Evolutionary conservation across 2,113 vertebrate species (phyloP).

Genomic region (Prunella fulvescens): DNA sequence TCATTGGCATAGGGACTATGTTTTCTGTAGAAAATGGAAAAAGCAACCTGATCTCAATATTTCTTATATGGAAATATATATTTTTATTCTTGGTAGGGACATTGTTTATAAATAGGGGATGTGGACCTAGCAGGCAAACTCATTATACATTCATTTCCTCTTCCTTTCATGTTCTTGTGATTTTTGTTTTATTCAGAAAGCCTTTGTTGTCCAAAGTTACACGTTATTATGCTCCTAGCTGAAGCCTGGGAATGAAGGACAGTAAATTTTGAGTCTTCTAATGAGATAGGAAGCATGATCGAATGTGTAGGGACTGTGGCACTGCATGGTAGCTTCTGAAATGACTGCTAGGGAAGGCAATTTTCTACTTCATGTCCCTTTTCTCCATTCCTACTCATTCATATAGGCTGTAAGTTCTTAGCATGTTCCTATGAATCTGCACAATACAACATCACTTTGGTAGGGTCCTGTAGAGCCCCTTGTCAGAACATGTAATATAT

Average conservation of each 20-base stretch:
- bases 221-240: neutral
- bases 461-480: neutral
- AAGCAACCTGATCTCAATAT: neutral
- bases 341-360: neutral
- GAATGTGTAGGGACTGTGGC: neutral
- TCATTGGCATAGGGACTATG: neutral
- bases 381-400: slow-evolving; percentile 12
- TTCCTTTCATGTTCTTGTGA: neutral
- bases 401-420: slow-evolving; percentile 12
- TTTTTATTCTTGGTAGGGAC: neutral
- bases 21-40: neutral
- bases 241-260: neutral
- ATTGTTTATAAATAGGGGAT: neutral
- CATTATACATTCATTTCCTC: neutral
- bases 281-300: neutral
- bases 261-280: slow-evolving; percentile 30
- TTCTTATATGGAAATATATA: neutral
- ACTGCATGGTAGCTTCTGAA: neutral
- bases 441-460: neutral
- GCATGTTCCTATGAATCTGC: neutral
- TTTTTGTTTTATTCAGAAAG: neutral
- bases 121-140: neutral
- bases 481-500: slow-evolving; percentile 17
- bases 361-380: slow-evolving; percentile 28
- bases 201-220: neutral